phyloP scores from a whole-genome alignment of 2,797 vertebrate species.

The Psittacula derbiana region DNA sequence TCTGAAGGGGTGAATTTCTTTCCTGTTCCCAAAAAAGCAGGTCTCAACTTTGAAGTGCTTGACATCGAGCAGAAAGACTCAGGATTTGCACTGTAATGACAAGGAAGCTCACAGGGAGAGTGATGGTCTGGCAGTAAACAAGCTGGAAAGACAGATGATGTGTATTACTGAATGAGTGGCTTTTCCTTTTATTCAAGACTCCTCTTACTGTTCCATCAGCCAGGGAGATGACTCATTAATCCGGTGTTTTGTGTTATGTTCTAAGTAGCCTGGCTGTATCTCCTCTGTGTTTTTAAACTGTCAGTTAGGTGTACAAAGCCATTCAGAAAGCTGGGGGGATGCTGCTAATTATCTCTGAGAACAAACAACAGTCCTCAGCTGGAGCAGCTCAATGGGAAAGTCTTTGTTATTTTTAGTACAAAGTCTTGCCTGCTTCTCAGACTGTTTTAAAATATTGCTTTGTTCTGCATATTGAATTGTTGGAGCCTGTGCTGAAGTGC shows the following conservation, averaged over 20 bases:
- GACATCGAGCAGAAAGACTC: background rate
- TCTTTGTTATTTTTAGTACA: constrained; percentile 26
- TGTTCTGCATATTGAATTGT: constrained; percentile 3
- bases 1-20: background rate
- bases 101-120: background rate
- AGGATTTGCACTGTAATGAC: background rate
- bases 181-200: background rate
- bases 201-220: background rate
- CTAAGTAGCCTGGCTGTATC: background rate
- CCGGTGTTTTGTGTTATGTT: background rate
- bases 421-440: background rate
- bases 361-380: constrained; percentile 36
- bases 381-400: background rate
- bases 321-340: background rate
- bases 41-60: background rate
- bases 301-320: background rate
- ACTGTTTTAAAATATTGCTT: background rate
- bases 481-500: background rate
- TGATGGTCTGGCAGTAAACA: background rate
- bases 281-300: background rate
- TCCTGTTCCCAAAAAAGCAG: background rate
- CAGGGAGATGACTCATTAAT: background rate
- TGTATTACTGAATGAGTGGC: accelerated
- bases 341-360: constrained; percentile 28
- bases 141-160: background rate